Base-by-base conservation (phyloP, 2,113 vertebrate species). In the Mus pahari region DNA sequence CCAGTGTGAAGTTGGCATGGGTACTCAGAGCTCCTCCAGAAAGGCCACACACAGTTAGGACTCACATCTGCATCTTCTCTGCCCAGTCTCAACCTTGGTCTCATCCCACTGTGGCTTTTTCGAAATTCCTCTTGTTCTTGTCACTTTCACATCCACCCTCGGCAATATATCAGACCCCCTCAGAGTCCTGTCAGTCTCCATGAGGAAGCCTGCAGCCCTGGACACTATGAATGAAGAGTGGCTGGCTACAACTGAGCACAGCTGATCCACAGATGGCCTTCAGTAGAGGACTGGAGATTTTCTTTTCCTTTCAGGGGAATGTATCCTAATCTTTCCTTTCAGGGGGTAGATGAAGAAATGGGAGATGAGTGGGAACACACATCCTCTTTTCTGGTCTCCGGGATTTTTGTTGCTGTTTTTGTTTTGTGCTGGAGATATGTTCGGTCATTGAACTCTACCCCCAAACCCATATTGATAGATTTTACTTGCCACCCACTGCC, bases 151-250 rank as follows among this genome's bases (percentile, higher is more conserved):
- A 45, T 48, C 62, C 20, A 86, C 45, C 48, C 4, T 91, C 70
- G 75, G 83, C 82, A 71, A 45, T 68, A 62, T 4, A 12, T 93
- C 20, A 78, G 64, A 66, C 66, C 20, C 70, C 31, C 53, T 93
- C 28, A 31, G 50, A 89, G 68, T 78, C 74, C 74, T 86, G 48
- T 28, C 66, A 50, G 78, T 70, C 62, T 71, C 94, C 78, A 39
- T 71, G 66, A 89, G 24, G 96, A 87, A 93, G 36, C 74, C 79
- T 87, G 31, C 7, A 87, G 68, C 92, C n/a, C n/a, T 83, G 45
- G 62, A 39, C 81, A 79, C 31, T 83, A 20, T 22, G n/a, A 16
- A 68, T 84, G 64, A 48, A 17, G 14, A 26, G 39, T 28, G 26
- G 1, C 50, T 22, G 33, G 3, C 42, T 22, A 26, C 28, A 4